These are phyloP conservation scores for Melanotaenia maccullochi DNA, from an alignment of 2,797 vertebrate genomes.

Conservation along the genomic window DNA sequence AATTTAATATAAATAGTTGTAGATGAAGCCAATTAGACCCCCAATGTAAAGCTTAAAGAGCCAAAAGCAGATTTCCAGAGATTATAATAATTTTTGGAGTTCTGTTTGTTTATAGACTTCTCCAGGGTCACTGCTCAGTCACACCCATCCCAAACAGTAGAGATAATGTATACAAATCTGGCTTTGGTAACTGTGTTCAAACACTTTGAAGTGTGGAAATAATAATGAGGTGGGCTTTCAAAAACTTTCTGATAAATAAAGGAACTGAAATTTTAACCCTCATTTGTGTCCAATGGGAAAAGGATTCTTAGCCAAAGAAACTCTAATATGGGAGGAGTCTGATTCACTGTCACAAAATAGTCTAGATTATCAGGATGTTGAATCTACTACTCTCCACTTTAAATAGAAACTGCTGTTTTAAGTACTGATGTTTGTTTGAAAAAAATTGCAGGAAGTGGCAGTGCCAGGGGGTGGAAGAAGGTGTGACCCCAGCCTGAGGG, in stretches of 20 bases:
- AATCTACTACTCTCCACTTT: background rate
- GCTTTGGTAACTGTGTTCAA: background rate
- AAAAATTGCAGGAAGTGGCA: background rate
- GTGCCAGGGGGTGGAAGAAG: background rate
- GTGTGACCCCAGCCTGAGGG: background rate
- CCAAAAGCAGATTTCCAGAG: background rate
- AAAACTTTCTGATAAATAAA: too few species aligned
- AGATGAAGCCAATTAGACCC: too few species aligned
- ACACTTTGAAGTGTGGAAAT: background rate
- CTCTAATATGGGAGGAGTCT: background rate
- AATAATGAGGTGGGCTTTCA: background rate
- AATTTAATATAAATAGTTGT: too few species aligned
- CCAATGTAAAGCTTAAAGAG: background rate
- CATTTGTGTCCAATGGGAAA: background rate
- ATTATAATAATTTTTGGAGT: background rate
- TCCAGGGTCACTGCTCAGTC: background rate
- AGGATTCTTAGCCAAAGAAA: background rate
- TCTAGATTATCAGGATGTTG: background rate
- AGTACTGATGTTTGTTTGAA: background rate
- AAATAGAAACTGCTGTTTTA: background rate
- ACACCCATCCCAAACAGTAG: background rate
- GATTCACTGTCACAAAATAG: background rate
- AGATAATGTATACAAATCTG: background rate
- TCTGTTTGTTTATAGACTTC: background rate
- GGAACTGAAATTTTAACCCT: too few species aligned